Evolutionary conservation across 2,113 vertebrate genomes (phyloP).

Genomic region (Sprattus sprattus): DNA sequence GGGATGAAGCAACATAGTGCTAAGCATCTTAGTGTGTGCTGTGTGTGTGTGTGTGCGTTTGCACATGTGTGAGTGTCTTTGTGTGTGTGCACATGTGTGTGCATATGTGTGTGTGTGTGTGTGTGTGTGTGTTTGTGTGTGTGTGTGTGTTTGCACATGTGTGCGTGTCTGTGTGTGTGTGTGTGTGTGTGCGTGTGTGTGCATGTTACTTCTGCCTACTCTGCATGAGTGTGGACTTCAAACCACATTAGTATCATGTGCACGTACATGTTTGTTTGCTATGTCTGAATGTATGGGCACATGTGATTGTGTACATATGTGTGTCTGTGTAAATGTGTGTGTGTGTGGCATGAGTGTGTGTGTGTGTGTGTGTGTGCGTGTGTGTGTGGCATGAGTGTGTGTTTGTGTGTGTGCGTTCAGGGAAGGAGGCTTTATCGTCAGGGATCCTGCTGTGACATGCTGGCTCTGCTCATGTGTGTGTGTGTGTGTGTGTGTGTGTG

Average conservation of each 20-base stretch:
- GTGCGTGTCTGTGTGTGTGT: neutral
- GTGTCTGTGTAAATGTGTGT: neutral
- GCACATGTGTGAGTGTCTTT: neutral
- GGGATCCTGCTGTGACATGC: conserved; percentile 7
- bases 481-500: too few species aligned
- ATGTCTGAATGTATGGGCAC: too few species aligned
- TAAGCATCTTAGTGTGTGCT: conserved; percentile 24
- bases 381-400: conserved; percentile 17
- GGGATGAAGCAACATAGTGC: neutral
- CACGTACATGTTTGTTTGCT: too few species aligned
- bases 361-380: conserved; percentile 23
- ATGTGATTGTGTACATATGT: too few species aligned
- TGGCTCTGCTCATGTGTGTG: too few species aligned
- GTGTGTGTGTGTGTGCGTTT: conserved; percentile 2
- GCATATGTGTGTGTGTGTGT: neutral
- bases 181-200: neutral
- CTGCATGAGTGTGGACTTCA: too few species aligned
- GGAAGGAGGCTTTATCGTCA: neutral
- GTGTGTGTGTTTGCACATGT: neutral
- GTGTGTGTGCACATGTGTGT: neutral
- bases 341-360: neutral
- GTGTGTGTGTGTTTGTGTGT: neutral
- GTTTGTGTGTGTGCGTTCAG: conserved; percentile 19
- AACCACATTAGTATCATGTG: too few species aligned
- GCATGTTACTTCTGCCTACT: neutral